These are phyloP conservation scores for Rafetus swinhoei DNA, from an alignment of 2,113 vertebrate species.

Conservation along the genomic window DNA sequence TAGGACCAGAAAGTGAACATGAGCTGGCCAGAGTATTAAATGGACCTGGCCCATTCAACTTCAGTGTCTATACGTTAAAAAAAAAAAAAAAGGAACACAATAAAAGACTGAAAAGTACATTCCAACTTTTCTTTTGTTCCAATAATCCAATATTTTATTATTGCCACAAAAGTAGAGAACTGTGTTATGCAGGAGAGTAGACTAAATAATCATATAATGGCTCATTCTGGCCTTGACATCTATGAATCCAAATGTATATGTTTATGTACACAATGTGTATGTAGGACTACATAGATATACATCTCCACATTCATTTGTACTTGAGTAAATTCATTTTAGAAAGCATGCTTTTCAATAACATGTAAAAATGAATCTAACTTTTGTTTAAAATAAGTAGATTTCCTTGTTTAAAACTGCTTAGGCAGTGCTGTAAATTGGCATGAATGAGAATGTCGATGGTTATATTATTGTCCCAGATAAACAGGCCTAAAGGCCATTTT, in stretches of 20 bases:
- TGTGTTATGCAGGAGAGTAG: not conserved
- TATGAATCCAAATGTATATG: not conserved
- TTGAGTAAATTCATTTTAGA: not conserved
- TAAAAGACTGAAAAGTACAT: not conserved
- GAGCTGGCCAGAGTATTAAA: not conserved
- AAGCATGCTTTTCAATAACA: not conserved
- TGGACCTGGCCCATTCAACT: not conserved
- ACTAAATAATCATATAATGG: not conserved
- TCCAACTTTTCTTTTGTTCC: not conserved
- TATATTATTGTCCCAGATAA: not conserved
- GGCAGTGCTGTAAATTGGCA: not conserved
- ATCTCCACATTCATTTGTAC: not conserved
- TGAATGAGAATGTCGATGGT: not conserved
- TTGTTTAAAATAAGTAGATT: not conserved
- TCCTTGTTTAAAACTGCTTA: not conserved
- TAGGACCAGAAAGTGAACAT: not conserved
- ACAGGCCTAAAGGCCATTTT: not conserved
- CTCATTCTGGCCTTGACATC: not conserved
- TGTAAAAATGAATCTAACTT: not conserved
- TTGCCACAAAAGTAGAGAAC: not conserved
- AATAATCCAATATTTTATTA: not conserved
- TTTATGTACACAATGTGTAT: not conserved
- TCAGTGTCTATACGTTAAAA: not conserved
- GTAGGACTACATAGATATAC: not conserved
- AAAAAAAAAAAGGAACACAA: not conserved